These are phyloP conservation scores for Hybognathus amarus DNA, from an alignment of 2,797 vertebrate species.

Conservation along the genomic window DNA sequence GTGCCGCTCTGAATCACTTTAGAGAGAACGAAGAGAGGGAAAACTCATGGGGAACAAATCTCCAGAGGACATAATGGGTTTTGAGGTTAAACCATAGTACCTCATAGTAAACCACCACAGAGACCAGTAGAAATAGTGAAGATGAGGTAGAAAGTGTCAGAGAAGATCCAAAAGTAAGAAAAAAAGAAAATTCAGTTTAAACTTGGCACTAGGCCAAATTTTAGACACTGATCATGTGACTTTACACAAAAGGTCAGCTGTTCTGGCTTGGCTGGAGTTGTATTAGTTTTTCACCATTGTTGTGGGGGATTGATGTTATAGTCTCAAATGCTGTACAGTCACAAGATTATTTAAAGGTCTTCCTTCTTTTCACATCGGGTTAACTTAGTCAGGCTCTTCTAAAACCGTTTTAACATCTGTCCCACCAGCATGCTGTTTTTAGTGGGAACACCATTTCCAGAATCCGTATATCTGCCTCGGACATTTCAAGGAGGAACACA, in stretches of 20 bases:
- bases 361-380: slow-evolving; percentile 62
- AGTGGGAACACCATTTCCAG: slow-evolving; percentile 62
- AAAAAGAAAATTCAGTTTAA: background rate
- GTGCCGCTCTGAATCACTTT: slow-evolving; percentile 33
- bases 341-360: slow-evolving; percentile 52
- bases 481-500: slow-evolving; percentile 67
- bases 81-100: slow-evolving; percentile 27
- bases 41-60: slow-evolving; percentile 40
- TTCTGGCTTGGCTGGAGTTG: background rate
- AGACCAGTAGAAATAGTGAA: background rate
- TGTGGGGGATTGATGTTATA: background rate
- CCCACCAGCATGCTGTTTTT: slow-evolving; percentile 66
- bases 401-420: slow-evolving; percentile 72
- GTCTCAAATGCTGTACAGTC: slow-evolving; percentile 52
- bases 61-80: slow-evolving; percentile 25
- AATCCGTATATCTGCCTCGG: slow-evolving; percentile 66
- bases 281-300: background rate
- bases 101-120: slow-evolving; percentile 20
- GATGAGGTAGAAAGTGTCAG: background rate
- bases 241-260: background rate
- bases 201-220: background rate
- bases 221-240: background rate
- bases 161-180: background rate
- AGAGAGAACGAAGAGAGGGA: slow-evolving; percentile 36
- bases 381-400: slow-evolving; percentile 67